Percentiles rank a stretch among this genome's conserved stretches.
Conservation (phyloP, 1,140 invertebrate genomes). For the Pentalonia nigronervosa region DNA sequence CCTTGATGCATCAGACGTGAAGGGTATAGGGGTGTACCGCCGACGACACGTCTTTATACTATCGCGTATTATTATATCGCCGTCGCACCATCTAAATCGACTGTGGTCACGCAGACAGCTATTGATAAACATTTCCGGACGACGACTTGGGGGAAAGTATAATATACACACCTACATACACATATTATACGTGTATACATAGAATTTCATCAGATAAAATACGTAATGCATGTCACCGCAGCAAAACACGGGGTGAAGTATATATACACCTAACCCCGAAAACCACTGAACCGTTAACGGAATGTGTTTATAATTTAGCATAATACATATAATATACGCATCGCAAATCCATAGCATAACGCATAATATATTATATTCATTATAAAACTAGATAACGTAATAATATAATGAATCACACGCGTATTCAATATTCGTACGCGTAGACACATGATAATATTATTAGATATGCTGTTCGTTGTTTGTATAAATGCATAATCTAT, state of each 20-base stretch:
- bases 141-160: neutral
- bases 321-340: neutral
- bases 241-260: neutral
- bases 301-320: neutral
- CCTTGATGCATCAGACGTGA: neutral
- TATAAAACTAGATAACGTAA: neutral
- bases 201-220: constrained; percentile 30
- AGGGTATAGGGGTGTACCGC: neutral
- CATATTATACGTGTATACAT: neutral
- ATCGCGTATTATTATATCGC: constrained; percentile 13
- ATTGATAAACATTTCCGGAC: constrained; percentile 47
- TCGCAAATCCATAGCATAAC: neutral
- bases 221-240: neutral
- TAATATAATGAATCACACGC: neutral
- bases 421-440: no score
- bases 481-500: neutral
- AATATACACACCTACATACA: neutral
- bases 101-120: constrained; percentile 41
- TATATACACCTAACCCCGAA: neutral
- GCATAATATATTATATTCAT: neutral
- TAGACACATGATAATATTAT: neutral
- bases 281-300: constrained; percentile 11
- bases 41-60: constrained; percentile 28
- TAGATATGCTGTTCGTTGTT: neutral
- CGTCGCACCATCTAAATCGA: constrained; percentile 44